Base-by-base conservation (phyloP, 2,113 vertebrate species). In the Stigmatopora nigra region DNA sequence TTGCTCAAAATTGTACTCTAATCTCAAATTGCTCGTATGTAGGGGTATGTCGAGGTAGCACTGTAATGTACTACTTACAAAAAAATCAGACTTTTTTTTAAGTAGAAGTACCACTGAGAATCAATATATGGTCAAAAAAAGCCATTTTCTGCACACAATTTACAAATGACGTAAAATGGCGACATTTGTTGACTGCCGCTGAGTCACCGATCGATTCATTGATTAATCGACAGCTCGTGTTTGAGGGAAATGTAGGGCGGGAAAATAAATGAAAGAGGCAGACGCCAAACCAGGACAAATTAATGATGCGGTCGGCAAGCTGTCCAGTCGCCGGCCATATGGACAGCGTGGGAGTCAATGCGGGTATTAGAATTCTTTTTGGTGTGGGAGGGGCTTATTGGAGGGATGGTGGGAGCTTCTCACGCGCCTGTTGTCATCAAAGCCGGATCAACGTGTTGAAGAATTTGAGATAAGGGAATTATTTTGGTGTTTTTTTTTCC, bases 251-350 rank as follows among this genome's bases (percentile, higher is more conserved):
- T 87, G 87, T 90, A 89, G 86, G 88, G 88, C 88, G 89, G 88
- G 25, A 31, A 31, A 31, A 31, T 31, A 80, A 88, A 89, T 89
- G 88, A 90, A 91, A 89, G 88, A 44, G 88, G 89, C 89, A 91
- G 88, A 89, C 87, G 87, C 86, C 82, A 69, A 61, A 75, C 86
- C 82, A 69, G 59, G 75, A 85, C 83, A 89, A 90, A 92, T 92
- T 88, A 90, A 91, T 90, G 89, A 90, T 87, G 86, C 89, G 88
- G 89, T 86, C 85, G 82, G 83, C 89, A 89, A 90, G 90, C 89
- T 91, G 88, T 89, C 87, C 79, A 78, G 67, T 83, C 68, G 68
- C 72, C 70, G 76, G 83, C 89, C 89, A 89, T 90, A 90, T 90
- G 88, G 88, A 84, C 82, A 71, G 81, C 77, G 84, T 79, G 82